phyloP scores from a whole-genome alignment of 2,888 invertebrate species.

The Standfussiana lucernea region DNA sequence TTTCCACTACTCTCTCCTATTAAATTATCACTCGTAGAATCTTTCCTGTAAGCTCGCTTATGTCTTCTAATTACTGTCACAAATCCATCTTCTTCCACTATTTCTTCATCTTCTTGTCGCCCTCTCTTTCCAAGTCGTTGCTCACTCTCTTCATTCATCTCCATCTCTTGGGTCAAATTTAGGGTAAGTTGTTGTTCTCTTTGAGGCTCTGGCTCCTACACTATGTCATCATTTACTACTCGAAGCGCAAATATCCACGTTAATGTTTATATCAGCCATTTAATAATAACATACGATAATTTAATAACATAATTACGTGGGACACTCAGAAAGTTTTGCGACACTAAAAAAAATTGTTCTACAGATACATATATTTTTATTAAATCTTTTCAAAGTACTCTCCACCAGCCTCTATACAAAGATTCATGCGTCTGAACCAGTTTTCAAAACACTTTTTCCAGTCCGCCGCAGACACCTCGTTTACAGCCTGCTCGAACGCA shows the following conservation, averaged over 20 bases:
- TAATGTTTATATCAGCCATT: slow-evolving; percentile 23
- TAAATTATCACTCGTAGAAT: slow-evolving; percentile 5
- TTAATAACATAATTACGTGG: slow-evolving; percentile 1
- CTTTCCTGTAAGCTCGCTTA: slow-evolving; percentile 11
- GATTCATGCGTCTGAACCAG: too few species aligned
- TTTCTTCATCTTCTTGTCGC: slow-evolving; percentile 19
- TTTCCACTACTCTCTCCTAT: background rate
- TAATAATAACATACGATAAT: background rate
- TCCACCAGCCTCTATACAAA: too few species aligned
- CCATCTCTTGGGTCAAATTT: slow-evolving; percentile 12
- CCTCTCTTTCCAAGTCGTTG: slow-evolving; percentile 32
- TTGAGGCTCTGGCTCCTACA: background rate
- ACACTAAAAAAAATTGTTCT: too few species aligned
- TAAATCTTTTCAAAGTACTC: too few species aligned
- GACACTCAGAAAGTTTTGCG: too few species aligned
- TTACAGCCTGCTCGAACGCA: too few species aligned
- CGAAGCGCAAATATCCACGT: background rate
- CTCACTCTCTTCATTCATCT: background rate
- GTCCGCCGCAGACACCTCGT: too few species aligned
- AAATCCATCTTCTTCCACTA: slow-evolving; percentile 28
- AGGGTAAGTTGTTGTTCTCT: slow-evolving; percentile 22
- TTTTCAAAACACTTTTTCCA: too few species aligned
- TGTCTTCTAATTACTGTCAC: slow-evolving; percentile 14
- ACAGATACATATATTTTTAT: too few species aligned
- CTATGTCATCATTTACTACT: slow-evolving; percentile 18